A percentile compares a stretch with the other conserved stretches of the same genome.
These are phyloP conservation scores for Columba janthina DNA, from an alignment of 2,113 vertebrate genomes.

Conservation along the genomic window DNA sequence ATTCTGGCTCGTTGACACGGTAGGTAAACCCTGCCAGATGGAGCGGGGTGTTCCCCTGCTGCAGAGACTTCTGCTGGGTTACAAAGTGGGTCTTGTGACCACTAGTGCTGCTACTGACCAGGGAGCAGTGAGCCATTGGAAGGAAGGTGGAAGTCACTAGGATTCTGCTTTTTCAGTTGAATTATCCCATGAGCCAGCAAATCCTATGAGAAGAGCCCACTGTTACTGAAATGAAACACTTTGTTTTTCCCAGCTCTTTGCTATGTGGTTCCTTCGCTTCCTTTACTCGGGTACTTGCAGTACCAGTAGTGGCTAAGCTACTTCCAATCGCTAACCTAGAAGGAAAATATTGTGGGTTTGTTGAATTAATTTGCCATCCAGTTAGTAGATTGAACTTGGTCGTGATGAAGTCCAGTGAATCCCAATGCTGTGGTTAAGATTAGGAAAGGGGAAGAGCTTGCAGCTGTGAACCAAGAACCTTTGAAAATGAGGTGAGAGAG, in stretches of 20 bases:
- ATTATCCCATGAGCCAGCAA: background rate
- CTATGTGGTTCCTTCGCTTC: rapidly evolving
- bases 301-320: background rate
- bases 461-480: background rate
- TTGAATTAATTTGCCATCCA: background rate
- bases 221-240: rapidly evolving
- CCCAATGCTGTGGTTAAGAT: background rate
- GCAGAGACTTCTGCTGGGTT: background rate
- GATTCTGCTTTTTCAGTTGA: background rate
- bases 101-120: background rate
- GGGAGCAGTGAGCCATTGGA: background rate
- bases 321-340: background rate
- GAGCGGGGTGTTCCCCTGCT: background rate
- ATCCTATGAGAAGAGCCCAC: background rate
- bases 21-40: background rate
- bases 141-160: background rate
- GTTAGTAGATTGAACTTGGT: background rate
- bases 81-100: rapidly evolving
- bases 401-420: background rate
- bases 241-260: background rate
- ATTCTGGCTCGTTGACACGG: rapidly evolving
- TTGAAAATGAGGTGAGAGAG: background rate
- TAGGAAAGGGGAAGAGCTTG: background rate
- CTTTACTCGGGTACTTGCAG: background rate
- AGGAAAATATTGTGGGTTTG: background rate